phyloP scores from a whole-genome alignment of 2,113 vertebrate genomes.

The Ivindomyrus marchei region DNA sequence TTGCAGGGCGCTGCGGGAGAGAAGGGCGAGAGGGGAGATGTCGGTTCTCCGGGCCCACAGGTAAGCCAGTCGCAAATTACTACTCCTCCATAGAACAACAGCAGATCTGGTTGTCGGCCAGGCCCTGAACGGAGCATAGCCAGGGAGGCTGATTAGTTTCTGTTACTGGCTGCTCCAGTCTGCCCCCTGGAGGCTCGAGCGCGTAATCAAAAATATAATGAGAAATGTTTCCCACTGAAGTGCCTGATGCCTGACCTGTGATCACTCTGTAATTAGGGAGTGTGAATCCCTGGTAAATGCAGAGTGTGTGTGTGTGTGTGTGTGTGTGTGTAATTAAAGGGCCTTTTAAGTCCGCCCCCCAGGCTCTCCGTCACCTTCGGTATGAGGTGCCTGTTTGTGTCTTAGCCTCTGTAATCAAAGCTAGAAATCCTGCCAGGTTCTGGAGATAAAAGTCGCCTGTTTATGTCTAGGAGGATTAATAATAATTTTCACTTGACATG shows the following conservation, averaged over 20 bases:
- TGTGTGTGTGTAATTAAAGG: background rate
- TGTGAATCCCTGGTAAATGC: background rate
- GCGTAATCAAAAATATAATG: background rate
- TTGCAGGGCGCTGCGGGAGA: slow-evolving; percentile 75
- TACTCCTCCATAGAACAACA: background rate
- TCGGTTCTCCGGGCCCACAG: slow-evolving; percentile 75
- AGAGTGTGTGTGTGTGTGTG: background rate
- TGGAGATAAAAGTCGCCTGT: background rate
- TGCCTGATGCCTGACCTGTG: background rate
- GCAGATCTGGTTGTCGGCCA: background rate
- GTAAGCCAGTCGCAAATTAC: slow-evolving; percentile 42
- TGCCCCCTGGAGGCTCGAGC: background rate
- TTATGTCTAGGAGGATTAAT: background rate
- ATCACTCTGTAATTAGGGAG: background rate
- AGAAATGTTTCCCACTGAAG: slow-evolving; percentile 7
- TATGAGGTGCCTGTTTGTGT: background rate
- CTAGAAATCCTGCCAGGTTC: background rate
- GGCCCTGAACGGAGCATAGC: background rate
- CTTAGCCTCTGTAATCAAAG: background rate
- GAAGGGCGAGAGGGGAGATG: slow-evolving; percentile 83
- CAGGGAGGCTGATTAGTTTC: background rate
- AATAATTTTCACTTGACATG: background rate
- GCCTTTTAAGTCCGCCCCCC: background rate
- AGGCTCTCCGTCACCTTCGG: background rate
- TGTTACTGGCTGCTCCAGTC: background rate